Percentiles rank a stretch among this genome's conserved stretches.
phyloP scores from a whole-genome alignment of 2,113 vertebrate species.

The Lophius piscatorius region DNA sequence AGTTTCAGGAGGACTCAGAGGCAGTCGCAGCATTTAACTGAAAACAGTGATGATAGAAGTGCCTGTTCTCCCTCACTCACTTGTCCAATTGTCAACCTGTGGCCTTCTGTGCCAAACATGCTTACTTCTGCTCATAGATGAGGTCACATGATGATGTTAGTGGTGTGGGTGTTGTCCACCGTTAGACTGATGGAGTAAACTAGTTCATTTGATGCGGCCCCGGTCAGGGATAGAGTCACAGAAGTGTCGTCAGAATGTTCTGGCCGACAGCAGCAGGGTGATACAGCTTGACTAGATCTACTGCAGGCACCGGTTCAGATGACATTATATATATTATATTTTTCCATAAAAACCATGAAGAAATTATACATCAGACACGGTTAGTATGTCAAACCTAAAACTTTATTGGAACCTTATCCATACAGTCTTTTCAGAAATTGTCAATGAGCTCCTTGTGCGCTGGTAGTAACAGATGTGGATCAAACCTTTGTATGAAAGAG shows the following conservation, averaged over 20 bases:
- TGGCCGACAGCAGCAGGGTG: conserved; percentile 11
- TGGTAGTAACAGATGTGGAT: too few species aligned
- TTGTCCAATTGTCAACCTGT: background rate
- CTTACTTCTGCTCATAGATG: conserved; percentile 19
- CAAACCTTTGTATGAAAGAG: too few species aligned
- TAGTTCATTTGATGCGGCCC: conserved; percentile 39
- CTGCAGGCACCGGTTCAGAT: too few species aligned
- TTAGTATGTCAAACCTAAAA: too few species aligned
- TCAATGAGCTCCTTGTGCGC: too few species aligned
- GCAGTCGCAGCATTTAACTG: background rate
- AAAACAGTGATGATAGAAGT: background rate
- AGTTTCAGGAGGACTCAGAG: background rate
- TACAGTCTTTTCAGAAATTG: too few species aligned
- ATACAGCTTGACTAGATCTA: too few species aligned
- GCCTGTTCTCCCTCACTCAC: background rate
- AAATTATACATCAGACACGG: too few species aligned
- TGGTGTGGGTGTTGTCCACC: conserved; percentile 4
- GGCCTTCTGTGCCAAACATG: background rate
- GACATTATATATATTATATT: too few species aligned
- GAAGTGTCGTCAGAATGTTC: conserved; percentile 14
- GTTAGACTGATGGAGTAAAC: background rate
- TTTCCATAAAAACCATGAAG: too few species aligned
- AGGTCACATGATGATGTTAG: conserved; percentile 6
- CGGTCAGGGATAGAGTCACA: conserved; percentile 28
- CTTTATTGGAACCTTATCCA: too few species aligned